Base-by-base conservation (phyloP, 2,888 invertebrate genomes). In the Ceraclea dissimilis region DNA sequence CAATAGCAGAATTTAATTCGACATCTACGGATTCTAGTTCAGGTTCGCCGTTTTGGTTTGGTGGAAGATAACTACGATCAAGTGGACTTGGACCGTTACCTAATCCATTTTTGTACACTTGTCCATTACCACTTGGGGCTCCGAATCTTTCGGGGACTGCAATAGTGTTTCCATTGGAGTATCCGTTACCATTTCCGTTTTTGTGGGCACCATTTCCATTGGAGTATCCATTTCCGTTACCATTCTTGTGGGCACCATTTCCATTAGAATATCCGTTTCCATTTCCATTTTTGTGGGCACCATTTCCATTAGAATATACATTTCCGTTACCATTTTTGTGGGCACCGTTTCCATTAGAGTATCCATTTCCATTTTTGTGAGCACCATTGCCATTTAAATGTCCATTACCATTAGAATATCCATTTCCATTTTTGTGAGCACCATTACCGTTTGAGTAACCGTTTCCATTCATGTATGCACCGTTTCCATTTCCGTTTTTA, bases 151-250 rank as follows among this genome's bases (percentile, higher is more conserved):
- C 26, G 5, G 34, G 16, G 21, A 21, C n/a, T 11, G 39, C 48
- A 4, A 34, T n/a, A 2, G 31, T 49, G 43, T 54, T 49, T 13
- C 33, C 54, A 4, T 31, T 52, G n/a, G 19, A n/a, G 49, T 54
- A 48, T 10, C 19, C 48, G 13, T 39, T 39, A 21, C 49, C 54
- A 19, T 49, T 50, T 16, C 43, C 31, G 47, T 31, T 53, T 20
- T 48, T 46, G 44, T 49, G 39, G 2, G 43, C 49, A 11, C 54
- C 49, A 43, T 43, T 54, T n/a, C 50, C 50, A 44, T 52, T 52
- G 5, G 52, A 52, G 22, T 57, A 47, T n/a, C 57, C 57, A 26
- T 56, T 56, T 17, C 56, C 56, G 22, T 58, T 58, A 21, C 46
- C 48, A 31, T 49, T 20, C 26, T 49, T 51, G 19, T 51, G n/a